Evolutionary conservation across 2,888 invertebrate genomes (phyloP), one percentile per base, ranked within the genome.

Genomic region (Peribatodes rhomboidaria): DNA sequence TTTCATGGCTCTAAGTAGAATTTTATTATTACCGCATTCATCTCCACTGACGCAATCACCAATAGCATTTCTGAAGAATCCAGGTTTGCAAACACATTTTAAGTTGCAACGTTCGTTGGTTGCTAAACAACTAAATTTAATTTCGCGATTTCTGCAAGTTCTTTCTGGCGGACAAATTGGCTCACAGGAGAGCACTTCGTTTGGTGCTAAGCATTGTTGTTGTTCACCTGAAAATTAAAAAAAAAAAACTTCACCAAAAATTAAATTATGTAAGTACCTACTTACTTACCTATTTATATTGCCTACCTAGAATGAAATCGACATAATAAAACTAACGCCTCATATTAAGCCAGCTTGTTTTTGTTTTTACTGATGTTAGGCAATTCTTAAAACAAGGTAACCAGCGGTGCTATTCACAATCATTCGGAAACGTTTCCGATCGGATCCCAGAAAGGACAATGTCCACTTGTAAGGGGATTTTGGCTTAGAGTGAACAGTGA

Each of bases 81-180:
- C 82, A 46, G 68, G 22, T 49, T 77, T 72, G 61, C 86, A 86
- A 13, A 79, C 65, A 41, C 85, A 86, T 62, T 79, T 81, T 2
- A 63, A 37, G 56, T 75, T 62, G 60, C 82, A 84, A 10, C 44
- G 68, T 14, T 73, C 64, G 1, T 68, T 62, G 13, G 35, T 47
- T 4, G 64, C 31, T 1, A 54, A 11, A 58, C 85, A 85, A 10
- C 33, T 67, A 41, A 66, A 75, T 27, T 46, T 11, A 27, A 78
- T 70, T 11, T 56, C 56, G 22, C 80, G 81, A 52, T 74, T 82
- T 64, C 54, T 71, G 60, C 85, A 85, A 13, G 80, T 77, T 57
- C 52, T 74, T 65, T 81, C 80, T 1, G 79, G 79, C 2, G 81
- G 79, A 61, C 83, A 84, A 0, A 55, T 61, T 18, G 64, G 39